Evolutionary conservation across 2,888 invertebrate genomes (phyloP), one percentile per base, ranked within the genome.

Genomic region (Danaus chrysippus): DNA sequence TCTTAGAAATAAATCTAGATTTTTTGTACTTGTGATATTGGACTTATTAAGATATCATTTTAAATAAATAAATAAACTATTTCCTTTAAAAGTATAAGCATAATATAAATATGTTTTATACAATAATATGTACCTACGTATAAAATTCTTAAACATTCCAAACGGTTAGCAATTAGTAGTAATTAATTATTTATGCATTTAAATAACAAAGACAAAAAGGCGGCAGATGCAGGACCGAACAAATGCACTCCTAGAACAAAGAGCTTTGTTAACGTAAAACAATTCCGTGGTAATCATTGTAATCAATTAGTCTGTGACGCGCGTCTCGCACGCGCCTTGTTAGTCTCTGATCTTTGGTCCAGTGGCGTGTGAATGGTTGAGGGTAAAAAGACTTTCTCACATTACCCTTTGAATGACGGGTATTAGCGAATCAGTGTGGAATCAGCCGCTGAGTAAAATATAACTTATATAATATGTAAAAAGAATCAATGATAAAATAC

Each of bases 271-370:
- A 17, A 49, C 49, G 17, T 49, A 49, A 49, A 49, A 49, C 49
- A 17, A 49, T 49, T 49, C 49, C 49, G 17, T 49, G 10, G 17
- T 17, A 49, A 74, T 73, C 81, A 84, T 87, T 82, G 81, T 81
- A 80, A 82, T 80, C 85, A 87, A 86, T 87, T 87, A 86, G 84
- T 71, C 74, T 75, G 71, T 73, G 72, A 61, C 72, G 68, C 71
- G 70, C 71, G 85, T 79, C 85, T 84, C 82, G 86, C 88, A 86
- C 87, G 84, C 80, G 85, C 65, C 79, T 65, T 64, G 66, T 86
- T 85, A 87, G 65, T 70, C 76, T 79, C 77, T 76, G 81, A 79
- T 79, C 76, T 74, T 69, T 59, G 64, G 64, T 43, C 44, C 68
- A 59, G 69, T 65, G 68, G 71, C 76, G 77, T 76, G 72, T 67